Evolutionary conservation across 2,113 vertebrate genomes (phyloP), one percentile per base, ranked within the genome.

Genomic region (Syngnathus scovelli): DNA sequence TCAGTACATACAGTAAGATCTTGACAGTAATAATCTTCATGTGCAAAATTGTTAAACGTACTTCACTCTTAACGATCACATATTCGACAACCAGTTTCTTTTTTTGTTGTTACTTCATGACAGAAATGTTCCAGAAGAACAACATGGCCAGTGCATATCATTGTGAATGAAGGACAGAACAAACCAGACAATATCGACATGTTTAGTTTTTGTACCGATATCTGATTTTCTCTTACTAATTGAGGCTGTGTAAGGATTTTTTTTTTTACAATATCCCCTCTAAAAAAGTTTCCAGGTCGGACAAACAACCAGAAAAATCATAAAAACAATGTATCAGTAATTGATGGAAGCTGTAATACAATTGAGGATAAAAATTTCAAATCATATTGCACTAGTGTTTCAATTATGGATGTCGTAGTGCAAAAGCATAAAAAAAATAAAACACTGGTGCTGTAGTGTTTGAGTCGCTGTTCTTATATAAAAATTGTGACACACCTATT

Each of bases 41-140:
- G 39, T 62, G 38, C 60, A 62, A 43, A 62, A 23, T 62, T 61
- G 19, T 61, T n/a, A 41, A 61, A 10, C 11, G 19, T 27, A 62
- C 7, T 23, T 62, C n/a, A 62, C 38, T 15, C 11, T 41, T 41
- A 11, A 61, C 21, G 8, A 41, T 39, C 10, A 61, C 61, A 62
- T 9, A 15, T 15, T 36, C 3, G 27, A 62, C 58, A 60, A 39
- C 21, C 7, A 43, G 6, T 6, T 61, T 23, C 5, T 23, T 44
- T 46, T 8, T 27, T 23, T 27, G 7, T 62, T 44, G 21, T 23
- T 23, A 62, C 39, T 44, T 62, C 39, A 44, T 15, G 27, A 58
- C 27, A 58, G 55, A 33, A 11, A 16, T 23, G 21, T 43, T 62
- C 13, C 12, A 16, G n/a, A 44, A 44, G 41, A 6, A 1, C 27